A percentile compares a stretch with the other conserved stretches of the same genome.
Conservation (phyloP, 2,888 invertebrate genomes). For the Ornithoptera priamus region DNA sequence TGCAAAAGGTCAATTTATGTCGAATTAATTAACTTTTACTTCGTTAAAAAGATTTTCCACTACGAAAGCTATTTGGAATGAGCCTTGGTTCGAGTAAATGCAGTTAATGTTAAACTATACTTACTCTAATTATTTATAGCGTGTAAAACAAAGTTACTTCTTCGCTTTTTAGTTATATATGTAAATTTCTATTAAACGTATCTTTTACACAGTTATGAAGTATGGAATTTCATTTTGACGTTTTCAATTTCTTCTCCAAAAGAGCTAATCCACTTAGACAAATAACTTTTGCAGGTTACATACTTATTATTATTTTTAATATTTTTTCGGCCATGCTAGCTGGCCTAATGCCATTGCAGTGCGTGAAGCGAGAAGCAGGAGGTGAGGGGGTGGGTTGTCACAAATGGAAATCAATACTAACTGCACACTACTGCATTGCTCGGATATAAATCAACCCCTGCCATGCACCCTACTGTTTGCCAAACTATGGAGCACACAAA, state of each 20-base stretch:
- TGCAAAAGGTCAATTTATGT: not conserved
- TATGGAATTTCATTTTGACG: not conserved
- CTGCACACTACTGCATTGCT: constrained; percentile 80
- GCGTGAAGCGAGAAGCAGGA: constrained; percentile 71
- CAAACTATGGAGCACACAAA: constrained; percentile 50
- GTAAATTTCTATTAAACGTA: no score
- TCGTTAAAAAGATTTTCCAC: no score
- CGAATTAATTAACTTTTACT: no score
- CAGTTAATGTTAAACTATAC: no score
- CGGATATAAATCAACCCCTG: constrained; percentile 77
- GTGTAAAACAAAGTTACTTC: no score
- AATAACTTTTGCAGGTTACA: not conserved
- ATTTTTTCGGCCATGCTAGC: constrained; percentile 41
- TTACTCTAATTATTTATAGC: no score
- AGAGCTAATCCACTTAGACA: not conserved
- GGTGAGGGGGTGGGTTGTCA: constrained; percentile 49
- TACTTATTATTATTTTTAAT: not conserved
- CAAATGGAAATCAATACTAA: constrained; percentile 80
- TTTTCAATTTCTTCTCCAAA: not conserved
- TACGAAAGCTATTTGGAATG: no score
- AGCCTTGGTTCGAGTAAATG: no score
- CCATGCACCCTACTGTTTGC: constrained; percentile 65
- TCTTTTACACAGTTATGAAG: not conserved
- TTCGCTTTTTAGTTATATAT: no score
- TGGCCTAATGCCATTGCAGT: constrained; percentile 73